phyloP scores from a whole-genome alignment of 2,888 invertebrate genomes.

The Drosophila quinaria region DNA sequence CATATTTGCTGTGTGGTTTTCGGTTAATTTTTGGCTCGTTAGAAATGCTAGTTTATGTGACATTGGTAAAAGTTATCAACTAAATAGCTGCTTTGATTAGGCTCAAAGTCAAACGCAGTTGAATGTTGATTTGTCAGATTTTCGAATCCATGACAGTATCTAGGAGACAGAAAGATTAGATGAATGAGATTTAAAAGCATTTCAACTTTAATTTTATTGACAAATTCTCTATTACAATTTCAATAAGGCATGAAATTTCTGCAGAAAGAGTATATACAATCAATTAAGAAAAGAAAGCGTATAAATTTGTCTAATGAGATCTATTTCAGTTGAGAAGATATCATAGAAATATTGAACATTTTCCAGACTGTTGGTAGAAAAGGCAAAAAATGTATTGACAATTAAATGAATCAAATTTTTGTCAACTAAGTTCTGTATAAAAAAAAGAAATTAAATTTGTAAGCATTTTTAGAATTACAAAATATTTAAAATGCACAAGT shows the following conservation, averaged over 20 bases:
- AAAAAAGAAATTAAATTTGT: no score
- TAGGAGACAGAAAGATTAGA: background rate
- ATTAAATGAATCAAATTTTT: no score
- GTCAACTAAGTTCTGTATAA: no score
- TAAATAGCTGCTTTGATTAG: constrained; percentile 45
- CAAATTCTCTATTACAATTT: background rate
- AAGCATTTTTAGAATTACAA: no score
- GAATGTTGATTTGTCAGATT: constrained; percentile 1
- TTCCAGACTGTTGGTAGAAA: no score
- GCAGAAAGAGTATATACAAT: no score
- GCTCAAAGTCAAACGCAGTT: constrained; percentile 21
- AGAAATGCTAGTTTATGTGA: constrained; percentile 59
- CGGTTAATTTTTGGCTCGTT: constrained; percentile 66
- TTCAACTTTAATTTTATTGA: background rate
- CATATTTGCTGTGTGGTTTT: background rate
- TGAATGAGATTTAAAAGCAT: background rate
- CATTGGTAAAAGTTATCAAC: constrained; percentile 49
- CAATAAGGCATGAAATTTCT: no score
- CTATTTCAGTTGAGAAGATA: background rate
- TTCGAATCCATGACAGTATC: background rate
- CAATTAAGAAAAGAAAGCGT: background rate
- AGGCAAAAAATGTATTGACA: no score
- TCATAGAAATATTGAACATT: no score
- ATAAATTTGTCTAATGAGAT: background rate
- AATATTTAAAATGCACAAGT: no score